Conservation (phyloP, 2,797 vertebrate genomes). For the Acestrorhynchus altus region DNA sequence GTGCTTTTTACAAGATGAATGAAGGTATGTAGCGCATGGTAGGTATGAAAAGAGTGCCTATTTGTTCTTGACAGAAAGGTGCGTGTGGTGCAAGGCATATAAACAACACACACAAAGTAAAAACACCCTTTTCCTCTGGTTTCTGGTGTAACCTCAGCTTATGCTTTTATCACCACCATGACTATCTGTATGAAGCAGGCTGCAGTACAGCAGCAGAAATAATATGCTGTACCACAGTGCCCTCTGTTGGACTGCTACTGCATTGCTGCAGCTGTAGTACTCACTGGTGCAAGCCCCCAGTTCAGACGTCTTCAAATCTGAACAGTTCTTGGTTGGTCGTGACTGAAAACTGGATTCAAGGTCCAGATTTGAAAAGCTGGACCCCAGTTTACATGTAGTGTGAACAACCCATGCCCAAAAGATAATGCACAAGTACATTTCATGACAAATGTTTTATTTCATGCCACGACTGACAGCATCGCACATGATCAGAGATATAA, state of each 20-base stretch:
- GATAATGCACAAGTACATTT: no score
- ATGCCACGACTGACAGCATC: constrained; percentile 71
- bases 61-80: not conserved
- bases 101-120: not conserved
- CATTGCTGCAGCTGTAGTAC: constrained; percentile 42
- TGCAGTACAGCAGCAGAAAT: not conserved
- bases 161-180: constrained; percentile 31
- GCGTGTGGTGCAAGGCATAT: not conserved
- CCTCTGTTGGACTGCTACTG: constrained; percentile 67
- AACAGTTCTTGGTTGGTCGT: no score
- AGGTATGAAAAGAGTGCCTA: no score
- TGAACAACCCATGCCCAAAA: no score
- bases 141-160: constrained; percentile 11
- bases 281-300: no score
- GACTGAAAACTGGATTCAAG: no score
- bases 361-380: no score
- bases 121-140: not conserved
- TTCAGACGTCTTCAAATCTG: no score
- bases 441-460: constrained; percentile 77
- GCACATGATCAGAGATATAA: constrained; percentile 41
- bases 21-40: not conserved
- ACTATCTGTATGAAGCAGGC: constrained; percentile 23
- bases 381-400: no score
- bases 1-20: not conserved
- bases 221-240: constrained; percentile 62